phyloP scores from a whole-genome alignment of 2,113 vertebrate genomes.

The Bos javanicus region DNA sequence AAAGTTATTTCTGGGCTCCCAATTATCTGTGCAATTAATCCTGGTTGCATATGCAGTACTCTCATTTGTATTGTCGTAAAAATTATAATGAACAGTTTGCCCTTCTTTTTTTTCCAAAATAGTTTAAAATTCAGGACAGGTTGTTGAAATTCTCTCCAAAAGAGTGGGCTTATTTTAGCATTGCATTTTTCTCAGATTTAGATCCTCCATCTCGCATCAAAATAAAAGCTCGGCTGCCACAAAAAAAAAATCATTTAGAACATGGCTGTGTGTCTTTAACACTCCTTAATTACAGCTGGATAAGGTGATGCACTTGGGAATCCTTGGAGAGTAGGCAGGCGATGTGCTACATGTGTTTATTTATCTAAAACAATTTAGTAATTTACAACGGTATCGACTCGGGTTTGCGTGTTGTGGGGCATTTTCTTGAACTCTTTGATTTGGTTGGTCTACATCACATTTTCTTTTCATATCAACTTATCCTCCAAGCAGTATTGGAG shows the following conservation, averaged over 20 bases:
- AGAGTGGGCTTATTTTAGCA: slow-evolving; percentile 69
- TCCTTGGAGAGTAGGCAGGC: slow-evolving; percentile 68
- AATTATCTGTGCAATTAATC: slow-evolving; percentile 74
- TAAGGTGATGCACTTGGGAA: slow-evolving; percentile 39
- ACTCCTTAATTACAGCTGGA: slow-evolving; percentile 59
- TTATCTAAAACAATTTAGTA: slow-evolving; percentile 59
- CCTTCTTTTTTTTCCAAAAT: slow-evolving; percentile 57
- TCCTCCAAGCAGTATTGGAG: background rate
- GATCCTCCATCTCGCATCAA: slow-evolving; percentile 58
- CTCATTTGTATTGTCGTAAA: slow-evolving; percentile 65
- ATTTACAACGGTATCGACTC: background rate
- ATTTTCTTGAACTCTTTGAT: slow-evolving; percentile 55
- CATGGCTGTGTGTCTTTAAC: slow-evolving; percentile 45
- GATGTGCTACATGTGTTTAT: slow-evolving; percentile 65
- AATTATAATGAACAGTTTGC: slow-evolving; percentile 71
- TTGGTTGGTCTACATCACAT: slow-evolving; percentile 23
- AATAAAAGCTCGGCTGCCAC: slow-evolving; percentile 63
- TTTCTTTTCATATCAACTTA: slow-evolving; percentile 6
- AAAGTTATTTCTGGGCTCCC: slow-evolving; percentile 66
- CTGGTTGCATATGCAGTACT: slow-evolving; percentile 61
- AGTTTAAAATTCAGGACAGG: slow-evolving; percentile 74
- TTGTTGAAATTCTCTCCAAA: slow-evolving; percentile 70
- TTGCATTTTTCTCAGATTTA: slow-evolving; percentile 58
- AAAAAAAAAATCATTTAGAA: slow-evolving; percentile 67
- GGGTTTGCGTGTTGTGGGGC: background rate